Evolutionary conservation across 2,113 vertebrate genomes (phyloP), one percentile per base, ranked within the genome.

Genomic region (Hyperopisus bebe): DNA sequence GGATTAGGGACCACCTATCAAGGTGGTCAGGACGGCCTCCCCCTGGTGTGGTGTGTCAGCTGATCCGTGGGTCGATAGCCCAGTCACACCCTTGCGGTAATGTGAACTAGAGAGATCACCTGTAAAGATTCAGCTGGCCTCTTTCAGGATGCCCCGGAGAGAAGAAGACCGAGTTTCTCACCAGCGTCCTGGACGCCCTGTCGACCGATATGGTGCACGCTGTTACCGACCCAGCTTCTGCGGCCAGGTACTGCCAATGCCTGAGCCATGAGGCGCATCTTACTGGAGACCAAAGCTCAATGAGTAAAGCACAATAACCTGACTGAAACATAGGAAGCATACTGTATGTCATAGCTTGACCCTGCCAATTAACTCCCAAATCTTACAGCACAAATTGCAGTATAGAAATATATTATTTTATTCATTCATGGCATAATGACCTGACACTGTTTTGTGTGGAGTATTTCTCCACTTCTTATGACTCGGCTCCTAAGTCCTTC

Each of bases 141-240:
- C 91, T 93, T 95, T 87, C 94, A 99, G 98, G 98, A 88, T 99
- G 98, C 94, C 98, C 98, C 0, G 98, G 98, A 39, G 95, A 96
- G 92, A 99, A 99, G 94, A 99, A 99, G 95, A 97, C 96, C 1
- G 98, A 99, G 92, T 99, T 99, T 91, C 96, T 99, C 92, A 99
- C 98, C 0, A 99, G 98, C 88, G 97, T 99, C 90, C 95, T 99
- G 94, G 98, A 99, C 2, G 98, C 98, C 0, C 92, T 99, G 77
- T 98, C 98, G 84, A 99, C 98, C 0, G 98, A 99, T 94, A 99
- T 99, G 98, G 98, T 99, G 74, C 97, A 99, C 0, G 98, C 98
- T 0, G 97, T 98, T 86, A 99, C 98, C 10, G 97, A 98, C 93
- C 97, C 98, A 24, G 91, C 97, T 11, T 95, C 98, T 2, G 97